Evolutionary conservation across 2,797 vertebrate genomes (phyloP).

Genomic region (Hyperoplus lanceolatus): DNA sequence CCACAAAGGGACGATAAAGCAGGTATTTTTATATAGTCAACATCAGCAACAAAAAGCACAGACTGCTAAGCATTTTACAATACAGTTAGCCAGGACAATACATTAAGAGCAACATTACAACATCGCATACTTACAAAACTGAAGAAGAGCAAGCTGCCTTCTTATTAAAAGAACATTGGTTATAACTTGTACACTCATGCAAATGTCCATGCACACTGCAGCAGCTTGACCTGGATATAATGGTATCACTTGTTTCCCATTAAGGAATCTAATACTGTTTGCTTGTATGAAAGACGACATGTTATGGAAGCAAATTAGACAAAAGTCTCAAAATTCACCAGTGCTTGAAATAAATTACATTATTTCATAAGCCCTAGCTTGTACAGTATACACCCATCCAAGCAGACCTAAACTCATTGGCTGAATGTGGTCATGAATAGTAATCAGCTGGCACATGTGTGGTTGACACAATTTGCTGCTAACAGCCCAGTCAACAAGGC

Average conservation of each 20-base stretch:
- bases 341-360: background rate
- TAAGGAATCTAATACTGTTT: background rate
- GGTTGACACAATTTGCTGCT: constrained; percentile 33
- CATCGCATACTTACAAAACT: constrained; percentile 6
- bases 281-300: too few relatives aligned
- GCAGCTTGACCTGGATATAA: background rate
- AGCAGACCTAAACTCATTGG: constrained; percentile 24
- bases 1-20: background rate
- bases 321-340: background rate
- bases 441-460: constrained; percentile 29
- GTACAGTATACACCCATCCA: background rate
- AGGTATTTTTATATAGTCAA: background rate
- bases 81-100: background rate
- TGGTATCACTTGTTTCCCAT: background rate
- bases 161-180: background rate
- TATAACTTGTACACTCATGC: background rate
- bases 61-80: background rate
- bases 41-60: background rate
- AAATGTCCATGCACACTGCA: background rate
- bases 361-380: background rate
- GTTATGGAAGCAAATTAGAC: background rate
- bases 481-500: constrained; percentile 40
- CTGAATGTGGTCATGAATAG: constrained; percentile 34
- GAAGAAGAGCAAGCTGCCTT: background rate
- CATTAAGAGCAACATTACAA: background rate